Base-by-base conservation (phyloP, 1,140 invertebrate genomes). In the Micrasema longulum region DNA sequence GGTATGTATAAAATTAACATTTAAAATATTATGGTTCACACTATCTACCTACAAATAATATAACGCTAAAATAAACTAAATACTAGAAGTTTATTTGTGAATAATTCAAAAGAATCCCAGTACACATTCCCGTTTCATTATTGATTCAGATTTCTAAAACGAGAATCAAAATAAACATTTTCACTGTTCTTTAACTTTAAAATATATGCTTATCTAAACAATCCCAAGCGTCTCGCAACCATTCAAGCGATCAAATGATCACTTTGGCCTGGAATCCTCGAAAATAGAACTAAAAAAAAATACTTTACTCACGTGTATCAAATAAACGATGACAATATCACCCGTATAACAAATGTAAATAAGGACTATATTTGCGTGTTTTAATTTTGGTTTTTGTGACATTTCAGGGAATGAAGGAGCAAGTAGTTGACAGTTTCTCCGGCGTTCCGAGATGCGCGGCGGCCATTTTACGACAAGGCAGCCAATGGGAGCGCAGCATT, bases 381-480 rank as follows among this genome's bases (percentile, higher is more conserved):
- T 22, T 70, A 23, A 18, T 36, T 10, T 1, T 11, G 45, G 43
- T 47, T 4, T 2, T 63, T 70, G 11, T 14, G 41, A 10, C 48
- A 16, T 63, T 70, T 52, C 68, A 47, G 68, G 16, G 26, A 18
- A 31, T 5, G 35, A 43, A 9, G 6, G 47, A 14, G 35, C n/a
- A n/a, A 41, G 68, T 43, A 70, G 68, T 70, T 70, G 68, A 70
- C 68, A 70, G 68, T 70, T 69, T 69, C 67, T 55, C 66, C 55
- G 41, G 48, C 52, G 52, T 68, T 69, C 52, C 16, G 55, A 68
- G 67, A 69, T 48, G 67, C 67, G 55, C 55, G 67, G 67, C 52
- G 43, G 43, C 67, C 67, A 69, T 69, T 60, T 69, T 69, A 69
- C 45, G 55, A 16, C 16, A 45, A 22, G 43, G 20, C 9, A 57